Evolutionary conservation across 2,888 invertebrate genomes (phyloP), one percentile per base, ranked within the genome.

Genomic region (Crepidodera aurea): DNA sequence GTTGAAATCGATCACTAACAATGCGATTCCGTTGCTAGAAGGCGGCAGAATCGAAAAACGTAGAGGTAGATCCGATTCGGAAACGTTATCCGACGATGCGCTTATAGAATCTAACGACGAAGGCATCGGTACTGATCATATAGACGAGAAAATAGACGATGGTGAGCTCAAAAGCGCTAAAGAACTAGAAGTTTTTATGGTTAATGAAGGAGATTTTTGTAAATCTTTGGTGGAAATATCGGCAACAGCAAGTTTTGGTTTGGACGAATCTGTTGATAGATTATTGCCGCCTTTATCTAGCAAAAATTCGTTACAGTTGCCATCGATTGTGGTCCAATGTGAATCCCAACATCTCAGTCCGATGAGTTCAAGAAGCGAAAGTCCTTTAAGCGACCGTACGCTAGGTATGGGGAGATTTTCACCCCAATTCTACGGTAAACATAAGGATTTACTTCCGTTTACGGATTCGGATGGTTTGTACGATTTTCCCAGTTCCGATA

Each of bases 391-490:
- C 78, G 91, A 91, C 77, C 86, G 87, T 72, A 88, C 88, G 48
- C 78, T 77, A 12, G 86, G 88, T 40, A 79, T 89, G 68, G 87
- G 87, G 19, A 82, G 88, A 58, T 90, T 90, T 79, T 89, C 90
- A 1, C 88, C 90, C 0, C 88, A 88, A 73, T 90, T 90, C 79
- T 90, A 89, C 77, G 88, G 90, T 27, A 84, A 87, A 66, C 85
- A 88, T 73, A 85, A 84, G 73, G 83, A 85, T 73, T 75, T 82
- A 59, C 78, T 90, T 62, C 90, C 90, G 12, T 89, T 90, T 73
- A 91, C 91, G 10, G 92, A 92, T 79, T 91, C 91, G 0, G 92
- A 92, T 77, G 91, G 91, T 1, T 81, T 91, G 16, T 91, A 91
- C 77, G 91, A 92, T 78, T 91, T 90, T 75, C 90, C 91, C 2